A percentile compares a stretch with the other conserved stretches of the same genome.
Evolutionary conservation across 1,140 invertebrate genomes (phyloP).

Genomic region (Monochamus saltuarius): DNA sequence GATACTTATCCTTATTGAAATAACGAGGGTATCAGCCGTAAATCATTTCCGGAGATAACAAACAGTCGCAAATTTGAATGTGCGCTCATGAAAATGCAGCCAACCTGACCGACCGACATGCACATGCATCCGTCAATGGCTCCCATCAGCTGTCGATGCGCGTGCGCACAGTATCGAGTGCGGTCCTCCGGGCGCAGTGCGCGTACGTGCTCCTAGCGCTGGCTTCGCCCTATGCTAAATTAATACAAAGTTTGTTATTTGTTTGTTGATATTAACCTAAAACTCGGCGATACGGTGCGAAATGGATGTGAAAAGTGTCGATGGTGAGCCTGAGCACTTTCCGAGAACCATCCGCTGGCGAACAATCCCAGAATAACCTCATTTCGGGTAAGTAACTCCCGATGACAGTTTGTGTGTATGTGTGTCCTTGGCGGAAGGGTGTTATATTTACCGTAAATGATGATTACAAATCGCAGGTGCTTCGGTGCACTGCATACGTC

Average conservation of each 20-base stretch:
- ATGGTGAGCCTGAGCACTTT: slow-evolving; percentile 17
- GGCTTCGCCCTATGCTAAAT: slow-evolving; percentile 44
- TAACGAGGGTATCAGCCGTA: too few relatives aligned
- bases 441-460: slow-evolving; percentile 23
- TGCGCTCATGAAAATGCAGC: too few relatives aligned
- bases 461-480: slow-evolving; percentile 1
- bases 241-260: slow-evolving; percentile 43
- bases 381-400: slow-evolving; percentile 41
- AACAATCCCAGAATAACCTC: slow-evolving; percentile 40
- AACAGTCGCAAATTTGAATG: too few relatives aligned
- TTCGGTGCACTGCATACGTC: slow-evolving; percentile 7
- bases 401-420: slow-evolving; percentile 39
- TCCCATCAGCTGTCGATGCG: slow-evolving; percentile 24
- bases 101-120: too few relatives aligned
- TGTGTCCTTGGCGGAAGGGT: slow-evolving; percentile 45
- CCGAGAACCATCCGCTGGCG: slow-evolving; percentile 26
- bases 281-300: slow-evolving; percentile 30
- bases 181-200: slow-evolving; percentile 26
- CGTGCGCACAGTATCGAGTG: slow-evolving; percentile 21
- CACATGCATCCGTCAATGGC: too few relatives aligned
- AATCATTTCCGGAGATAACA: too few relatives aligned
- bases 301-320: slow-evolving; percentile 31
- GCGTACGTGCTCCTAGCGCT: slow-evolving; percentile 37
- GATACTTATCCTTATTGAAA: too few relatives aligned
- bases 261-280: slow-evolving; percentile 47